Base-by-base conservation (phyloP, 2,113 vertebrate genomes). In the Hippolais icterina region DNA sequence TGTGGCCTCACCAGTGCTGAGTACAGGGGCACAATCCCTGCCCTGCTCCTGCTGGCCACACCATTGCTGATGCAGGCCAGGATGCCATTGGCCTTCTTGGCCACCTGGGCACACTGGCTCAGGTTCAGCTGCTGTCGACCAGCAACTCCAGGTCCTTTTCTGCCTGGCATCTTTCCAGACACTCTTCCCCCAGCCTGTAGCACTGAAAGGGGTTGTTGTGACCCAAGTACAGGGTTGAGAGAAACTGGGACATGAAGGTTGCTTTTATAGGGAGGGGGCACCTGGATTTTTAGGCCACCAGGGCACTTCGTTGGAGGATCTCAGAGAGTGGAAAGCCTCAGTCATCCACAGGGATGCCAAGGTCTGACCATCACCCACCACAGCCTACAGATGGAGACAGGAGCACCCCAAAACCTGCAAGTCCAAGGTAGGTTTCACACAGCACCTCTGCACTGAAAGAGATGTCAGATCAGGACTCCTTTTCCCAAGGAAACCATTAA, bases 1-100 rank as follows among this genome's bases (percentile, higher is more conserved):
- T 41, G 21, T 6, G 4, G 2, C 14, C 3, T 68, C 29, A 47
- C 5, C 39, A 68, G 39, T 75, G 46, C 39, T 0, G 0, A n/a
- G 13, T n/a, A 25, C 11, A 27, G 29, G 6, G 2, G 3, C 0
- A 41, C 13, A 41, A 12, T 61, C 54, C 1, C 53, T 68, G 29
- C n/a, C 46, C 46, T 68, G 11, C 0, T 22, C n/a, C 70, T 41
- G 61, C 53, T 61, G 69, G 20, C 6, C 39, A 22, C 47, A 35
- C 7, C 0, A 1, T 4, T 7, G 20, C 39, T 75, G n/a, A 12
- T 5, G 0, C 16, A 68, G 39, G 20, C 20, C 87, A 68, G 69
- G 53, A 1, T 53, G n/a, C 7, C 46, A 28, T 0, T 24, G 33
- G 23, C 37, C 23, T 46, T 59, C 68, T 44, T 3, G 18, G 23